phyloP scores from a whole-genome alignment of 2,113 vertebrate species.

The Ameiurus melas region DNA sequence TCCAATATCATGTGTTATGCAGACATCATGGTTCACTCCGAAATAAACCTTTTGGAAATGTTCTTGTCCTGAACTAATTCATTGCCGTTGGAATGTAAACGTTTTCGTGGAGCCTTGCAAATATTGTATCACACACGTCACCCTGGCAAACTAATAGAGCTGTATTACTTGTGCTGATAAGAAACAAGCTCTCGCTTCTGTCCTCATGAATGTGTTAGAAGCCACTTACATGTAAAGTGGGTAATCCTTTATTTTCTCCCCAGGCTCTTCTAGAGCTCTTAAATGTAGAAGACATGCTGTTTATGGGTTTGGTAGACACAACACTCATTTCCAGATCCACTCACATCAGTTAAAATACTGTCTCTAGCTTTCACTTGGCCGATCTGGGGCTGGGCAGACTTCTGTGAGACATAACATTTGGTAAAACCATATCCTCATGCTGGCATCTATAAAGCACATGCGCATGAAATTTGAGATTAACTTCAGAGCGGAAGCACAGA shows the following conservation, averaged over 20 bases:
- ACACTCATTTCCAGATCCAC: slow-evolving; percentile 31
- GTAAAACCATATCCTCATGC: slow-evolving; percentile 27
- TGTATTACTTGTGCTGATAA: background rate
- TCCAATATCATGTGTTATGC: background rate
- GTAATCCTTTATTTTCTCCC: slow-evolving; percentile 31
- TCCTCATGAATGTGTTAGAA: slow-evolving; percentile 11
- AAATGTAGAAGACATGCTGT: slow-evolving; percentile 7
- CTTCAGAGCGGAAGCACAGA: slow-evolving; percentile 22
- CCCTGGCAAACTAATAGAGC: background rate
- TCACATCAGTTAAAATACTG: slow-evolving; percentile 22
- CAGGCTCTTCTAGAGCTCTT: slow-evolving; percentile 24
- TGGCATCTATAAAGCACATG: slow-evolving; percentile 18
- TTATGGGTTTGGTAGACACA: slow-evolving; percentile 33
- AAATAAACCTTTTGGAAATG: background rate
- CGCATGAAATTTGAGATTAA: slow-evolving; percentile 9
- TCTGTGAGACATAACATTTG: slow-evolving; percentile 31
- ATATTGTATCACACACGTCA: background rate
- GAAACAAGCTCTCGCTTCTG: background rate
- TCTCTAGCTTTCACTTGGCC: slow-evolving; percentile 20
- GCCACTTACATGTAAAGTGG: slow-evolving; percentile 18
- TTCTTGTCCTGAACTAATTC: background rate
- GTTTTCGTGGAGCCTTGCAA: background rate
- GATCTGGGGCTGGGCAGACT: background rate
- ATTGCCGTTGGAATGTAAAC: background rate
- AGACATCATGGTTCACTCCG: background rate